A percentile compares a stretch with the other conserved stretches of the same genome.
Evolutionary conservation across 2,888 invertebrate species (phyloP).

Genomic region (Xylota sylvarum): DNA sequence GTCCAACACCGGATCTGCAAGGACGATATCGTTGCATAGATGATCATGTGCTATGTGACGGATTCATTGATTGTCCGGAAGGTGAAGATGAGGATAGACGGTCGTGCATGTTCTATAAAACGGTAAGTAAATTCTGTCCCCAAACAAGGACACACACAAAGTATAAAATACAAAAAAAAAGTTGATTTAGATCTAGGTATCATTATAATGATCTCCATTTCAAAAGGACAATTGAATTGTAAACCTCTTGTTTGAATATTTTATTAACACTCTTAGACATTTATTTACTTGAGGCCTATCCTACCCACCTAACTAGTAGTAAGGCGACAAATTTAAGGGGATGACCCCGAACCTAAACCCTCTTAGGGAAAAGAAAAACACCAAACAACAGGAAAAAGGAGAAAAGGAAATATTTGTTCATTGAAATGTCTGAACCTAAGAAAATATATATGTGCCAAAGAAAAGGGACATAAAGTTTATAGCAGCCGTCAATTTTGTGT

Average conservation of each 20-base stretch:
- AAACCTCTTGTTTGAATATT: constrained; percentile 17
- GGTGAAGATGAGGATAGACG: constrained; percentile 97
- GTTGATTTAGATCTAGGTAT: neutral
- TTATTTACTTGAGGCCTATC: neutral
- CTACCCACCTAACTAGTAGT: neutral
- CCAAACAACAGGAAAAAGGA: neutral
- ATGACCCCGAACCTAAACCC: constrained; percentile 26
- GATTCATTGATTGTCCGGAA: constrained; percentile 96
- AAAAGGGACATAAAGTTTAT: constrained; percentile 29
- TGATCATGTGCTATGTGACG: constrained; percentile 97
- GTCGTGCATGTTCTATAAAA: constrained; percentile 98
- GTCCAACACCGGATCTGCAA: constrained; percentile 95
- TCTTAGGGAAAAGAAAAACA: neutral
- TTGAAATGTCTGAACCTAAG: constrained; percentile 16
- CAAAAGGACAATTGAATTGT: constrained; percentile 25
- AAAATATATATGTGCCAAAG: constrained; percentile 19
- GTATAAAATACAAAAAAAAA: neutral
- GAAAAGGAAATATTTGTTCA: constrained; percentile 16
- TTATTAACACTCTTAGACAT: neutral
- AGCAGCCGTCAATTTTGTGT: constrained; percentile 16
- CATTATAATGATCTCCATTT: constrained; percentile 6
- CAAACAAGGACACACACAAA: neutral
- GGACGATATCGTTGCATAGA: constrained; percentile 98
- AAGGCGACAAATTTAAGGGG: constrained; percentile 6
- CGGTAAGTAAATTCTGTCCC: constrained; percentile 88